Evolutionary conservation across 2,797 vertebrate species (phyloP), one percentile per base, ranked within the genome.

Genomic region (Peromyscus melanophrys): DNA sequence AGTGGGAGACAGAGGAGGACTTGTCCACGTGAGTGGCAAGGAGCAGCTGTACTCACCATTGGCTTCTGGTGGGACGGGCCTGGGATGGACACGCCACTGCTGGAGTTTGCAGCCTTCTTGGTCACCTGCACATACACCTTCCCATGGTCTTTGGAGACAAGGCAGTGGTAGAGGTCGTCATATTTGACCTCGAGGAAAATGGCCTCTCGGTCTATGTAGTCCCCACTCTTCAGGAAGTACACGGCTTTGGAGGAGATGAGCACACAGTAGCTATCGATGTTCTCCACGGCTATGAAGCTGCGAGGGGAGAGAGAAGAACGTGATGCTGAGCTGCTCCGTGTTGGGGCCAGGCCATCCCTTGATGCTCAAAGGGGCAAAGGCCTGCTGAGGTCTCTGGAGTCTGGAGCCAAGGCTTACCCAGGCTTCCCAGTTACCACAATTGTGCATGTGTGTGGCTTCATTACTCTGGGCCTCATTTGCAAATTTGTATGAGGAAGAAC

Each of bases 141-240:
- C 43, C 99, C 99, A 0, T 99, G 99, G 97, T 99, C 99, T 98
- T 99, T 99, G 17, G 99, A 99, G 96, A 99, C 99, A 23, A 99
- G 99, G 98, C 99, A 99, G 98, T 99, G 99, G 98, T 99, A 99
- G 77, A 99, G 99, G 96, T 99, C 99, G 0, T 99, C 99, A 0
- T 99, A 99, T 96, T 99, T 99, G 96, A 99, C 99, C 98, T 99
- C 99, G 4, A 99, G 99, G 98, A 99, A 99, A 95, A 99, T 99
- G 97, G 99, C 99, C 25, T 99, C 99, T 0, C 99, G 99, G 95
- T 99, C 99, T 1, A 99, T 98, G 0, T 98, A 99, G 25, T 99
- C 99, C 0, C 99, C 99, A 0, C 99, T 99, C 95, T 99, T 99
- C 23, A 99, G 99, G 98, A 99, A 99, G 97, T 99, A 99, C 31